phyloP scores from a whole-genome alignment of 2,888 invertebrate genomes.

The Stratiomys singularior region DNA sequence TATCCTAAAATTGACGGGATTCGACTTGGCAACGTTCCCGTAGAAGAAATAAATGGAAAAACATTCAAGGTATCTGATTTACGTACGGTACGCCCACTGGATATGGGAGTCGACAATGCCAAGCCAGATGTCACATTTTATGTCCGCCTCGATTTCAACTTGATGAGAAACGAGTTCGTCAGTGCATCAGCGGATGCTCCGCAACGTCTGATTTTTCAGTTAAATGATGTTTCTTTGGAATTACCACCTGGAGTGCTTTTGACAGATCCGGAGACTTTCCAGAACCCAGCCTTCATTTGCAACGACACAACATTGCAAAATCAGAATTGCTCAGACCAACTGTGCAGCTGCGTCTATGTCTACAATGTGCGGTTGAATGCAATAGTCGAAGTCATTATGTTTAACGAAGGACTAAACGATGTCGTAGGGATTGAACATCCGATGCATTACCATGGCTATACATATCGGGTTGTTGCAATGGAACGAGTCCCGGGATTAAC shows the following conservation, averaged over 20 bases:
- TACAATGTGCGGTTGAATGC: neutral
- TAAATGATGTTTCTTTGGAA: neutral
- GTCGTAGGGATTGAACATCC: neutral
- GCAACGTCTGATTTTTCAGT: neutral
- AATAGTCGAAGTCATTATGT: constrained; percentile 9
- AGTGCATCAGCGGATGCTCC: neutral
- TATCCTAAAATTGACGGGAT: neutral
- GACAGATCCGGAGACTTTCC: neutral
- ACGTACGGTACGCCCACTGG: neutral
- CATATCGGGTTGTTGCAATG: constrained; percentile 16
- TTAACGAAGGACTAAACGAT: neutral
- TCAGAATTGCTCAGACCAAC: neutral
- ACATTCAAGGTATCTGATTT: neutral
- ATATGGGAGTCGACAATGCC: neutral
- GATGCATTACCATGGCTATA: constrained; percentile 25
- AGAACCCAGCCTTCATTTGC: neutral
- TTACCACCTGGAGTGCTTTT: neutral
- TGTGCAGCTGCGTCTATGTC: constrained; percentile 7
- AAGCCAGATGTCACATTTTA: constrained; percentile 8
- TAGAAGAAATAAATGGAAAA: neutral
- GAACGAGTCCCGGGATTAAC: neutral
- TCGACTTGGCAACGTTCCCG: constrained; percentile 17
- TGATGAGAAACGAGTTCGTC: neutral
- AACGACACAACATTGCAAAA: neutral
- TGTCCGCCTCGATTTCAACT: neutral